phyloP scores from a whole-genome alignment of 2,113 vertebrate genomes.

The Collichthys lucidus region DNA sequence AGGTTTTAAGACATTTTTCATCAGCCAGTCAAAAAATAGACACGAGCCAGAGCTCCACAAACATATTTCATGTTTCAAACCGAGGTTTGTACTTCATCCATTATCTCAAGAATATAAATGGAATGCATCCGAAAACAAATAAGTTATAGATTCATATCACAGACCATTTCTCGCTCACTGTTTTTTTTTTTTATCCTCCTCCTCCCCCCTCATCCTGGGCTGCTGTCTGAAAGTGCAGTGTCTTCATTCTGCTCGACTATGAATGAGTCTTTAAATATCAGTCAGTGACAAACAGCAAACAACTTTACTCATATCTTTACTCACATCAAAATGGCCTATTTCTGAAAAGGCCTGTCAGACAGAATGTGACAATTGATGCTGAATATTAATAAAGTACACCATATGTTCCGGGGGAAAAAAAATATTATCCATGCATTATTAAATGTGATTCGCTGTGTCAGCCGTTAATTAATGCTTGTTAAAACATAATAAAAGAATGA shows the following conservation, averaged over 20 bases:
- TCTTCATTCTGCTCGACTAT: not conserved
- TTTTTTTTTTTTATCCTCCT: not conserved
- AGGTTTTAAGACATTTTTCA: not conserved
- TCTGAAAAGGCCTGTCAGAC: constrained; percentile 59
- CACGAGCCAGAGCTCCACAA: not conserved
- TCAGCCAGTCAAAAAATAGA: not conserved
- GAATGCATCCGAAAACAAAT: not conserved
- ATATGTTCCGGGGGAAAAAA: constrained; percentile 72
- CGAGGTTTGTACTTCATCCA: not conserved
- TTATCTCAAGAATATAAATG: not conserved
- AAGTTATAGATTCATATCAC: not conserved
- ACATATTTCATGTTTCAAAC: not conserved
- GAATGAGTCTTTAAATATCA: constrained; percentile 39
- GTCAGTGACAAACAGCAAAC: constrained; percentile 20
- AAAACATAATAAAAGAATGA: constrained; percentile 75
- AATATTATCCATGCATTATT: constrained; percentile 79
- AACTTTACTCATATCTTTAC: constrained; percentile 52
- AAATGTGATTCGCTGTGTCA: constrained; percentile 77
- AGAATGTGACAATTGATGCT: constrained; percentile 73
- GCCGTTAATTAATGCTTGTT: constrained; percentile 79
- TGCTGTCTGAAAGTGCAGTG: not conserved
- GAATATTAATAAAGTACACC: constrained; percentile 79
- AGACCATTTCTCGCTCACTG: not conserved
- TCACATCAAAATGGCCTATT: constrained; percentile 62
- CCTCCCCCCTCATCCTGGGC: not conserved